These are phyloP conservation scores for Arrhamphus sclerolepis DNA, from an alignment of 2,797 vertebrate species.

Conservation along the genomic window DNA sequence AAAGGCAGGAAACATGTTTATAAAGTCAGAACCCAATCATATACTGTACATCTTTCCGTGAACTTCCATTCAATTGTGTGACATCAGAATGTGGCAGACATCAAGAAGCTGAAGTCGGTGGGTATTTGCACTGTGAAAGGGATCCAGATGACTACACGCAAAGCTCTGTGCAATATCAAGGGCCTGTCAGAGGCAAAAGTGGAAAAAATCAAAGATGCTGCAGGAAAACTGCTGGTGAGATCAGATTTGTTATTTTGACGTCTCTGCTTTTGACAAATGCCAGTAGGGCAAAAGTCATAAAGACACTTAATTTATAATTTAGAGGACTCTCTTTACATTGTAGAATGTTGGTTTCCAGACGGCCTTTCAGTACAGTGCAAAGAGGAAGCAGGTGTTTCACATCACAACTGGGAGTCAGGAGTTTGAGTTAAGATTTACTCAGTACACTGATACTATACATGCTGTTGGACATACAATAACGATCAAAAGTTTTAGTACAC, in stretches of 20 bases:
- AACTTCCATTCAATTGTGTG: neutral
- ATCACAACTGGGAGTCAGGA: constrained; percentile 96
- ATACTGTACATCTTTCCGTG: neutral
- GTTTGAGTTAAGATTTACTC: constrained; percentile 87
- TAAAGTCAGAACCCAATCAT: neutral
- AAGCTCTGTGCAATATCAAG: constrained; percentile 93
- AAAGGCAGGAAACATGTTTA: neutral
- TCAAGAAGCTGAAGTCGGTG: constrained; percentile 95
- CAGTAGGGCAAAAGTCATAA: neutral
- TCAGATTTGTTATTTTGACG: fast-evolving
- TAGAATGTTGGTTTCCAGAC: constrained; percentile 95
- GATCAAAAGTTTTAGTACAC: too few species aligned
- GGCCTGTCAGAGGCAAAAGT: constrained; percentile 98
- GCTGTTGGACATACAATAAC: neutral
- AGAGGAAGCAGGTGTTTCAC: constrained; percentile 94
- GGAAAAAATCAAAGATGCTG: constrained; percentile 98
- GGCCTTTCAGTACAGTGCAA: constrained; percentile 93
- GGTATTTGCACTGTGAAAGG: constrained; percentile 98
- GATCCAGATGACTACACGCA: constrained; percentile 97
- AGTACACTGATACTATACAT: neutral
- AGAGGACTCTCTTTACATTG: constrained; percentile 21
- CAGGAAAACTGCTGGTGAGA: constrained; percentile 93
- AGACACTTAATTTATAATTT: neutral
- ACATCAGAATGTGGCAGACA: constrained; percentile 92
- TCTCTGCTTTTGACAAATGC: neutral